These are phyloP conservation scores for Drosophila picticornis DNA, from an alignment of 2,888 invertebrate genomes.

Conservation along the genomic window DNA sequence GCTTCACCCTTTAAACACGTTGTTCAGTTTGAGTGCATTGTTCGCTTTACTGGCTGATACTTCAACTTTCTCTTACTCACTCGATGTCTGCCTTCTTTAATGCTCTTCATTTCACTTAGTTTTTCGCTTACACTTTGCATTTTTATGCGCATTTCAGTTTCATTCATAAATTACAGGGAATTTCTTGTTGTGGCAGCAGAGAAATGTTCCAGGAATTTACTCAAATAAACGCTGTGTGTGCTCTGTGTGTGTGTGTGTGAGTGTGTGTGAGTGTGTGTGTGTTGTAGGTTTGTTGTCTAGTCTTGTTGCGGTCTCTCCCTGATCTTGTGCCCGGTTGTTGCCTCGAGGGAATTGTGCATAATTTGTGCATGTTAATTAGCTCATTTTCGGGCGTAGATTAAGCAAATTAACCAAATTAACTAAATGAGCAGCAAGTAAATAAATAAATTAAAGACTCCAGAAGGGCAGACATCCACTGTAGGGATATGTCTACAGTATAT, in stretches of 20 bases:
- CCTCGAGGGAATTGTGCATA: constrained; percentile 68
- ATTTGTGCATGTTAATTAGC: constrained; percentile 72
- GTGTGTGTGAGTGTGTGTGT: constrained; percentile 3
- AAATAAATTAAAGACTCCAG: constrained; percentile 61
- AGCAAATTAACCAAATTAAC: constrained; percentile 73
- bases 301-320: constrained; percentile 3
- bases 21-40: constrained; percentile 55
- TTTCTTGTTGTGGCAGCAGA: constrained; percentile 42
- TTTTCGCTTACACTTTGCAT: constrained; percentile 25
- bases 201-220: constrained; percentile 37
- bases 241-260: constrained; percentile 6
- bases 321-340: constrained; percentile 42
- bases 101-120: background rate
- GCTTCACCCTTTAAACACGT: constrained; percentile 63
- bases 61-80: constrained; percentile 12
- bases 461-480: background rate
- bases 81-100: background rate
- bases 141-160: constrained; percentile 43
- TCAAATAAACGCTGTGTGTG: constrained; percentile 11
- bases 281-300: constrained; percentile 7
- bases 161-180: constrained; percentile 75
- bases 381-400: constrained; percentile 70
- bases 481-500: background rate
- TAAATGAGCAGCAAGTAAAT: constrained; percentile 63
- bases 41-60: constrained; percentile 12